Evolutionary conservation across 2,888 invertebrate genomes (phyloP).

Genomic region (Lottia scabra): DNA sequence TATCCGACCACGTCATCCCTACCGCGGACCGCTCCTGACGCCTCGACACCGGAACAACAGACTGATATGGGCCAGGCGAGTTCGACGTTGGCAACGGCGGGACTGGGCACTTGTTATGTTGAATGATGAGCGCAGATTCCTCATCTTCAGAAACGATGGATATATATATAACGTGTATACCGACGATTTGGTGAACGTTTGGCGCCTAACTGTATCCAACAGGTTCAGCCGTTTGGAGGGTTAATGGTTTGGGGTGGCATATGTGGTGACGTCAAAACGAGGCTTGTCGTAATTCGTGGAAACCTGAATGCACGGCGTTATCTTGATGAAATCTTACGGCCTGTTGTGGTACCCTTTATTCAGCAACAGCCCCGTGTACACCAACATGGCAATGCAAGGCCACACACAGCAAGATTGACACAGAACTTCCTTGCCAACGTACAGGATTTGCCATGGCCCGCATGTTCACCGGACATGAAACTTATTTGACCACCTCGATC

Average conservation of each 20-base stretch:
- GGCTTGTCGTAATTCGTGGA: neutral
- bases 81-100: neutral
- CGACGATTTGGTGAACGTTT: no score
- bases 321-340: neutral
- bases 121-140: neutral
- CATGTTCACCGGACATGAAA: neutral
- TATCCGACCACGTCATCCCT: neutral
- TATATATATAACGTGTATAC: neutral
- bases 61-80: neutral
- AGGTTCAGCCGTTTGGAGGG: neutral
- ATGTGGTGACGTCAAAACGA: slow-evolving; percentile 2
- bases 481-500: neutral
- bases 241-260: slow-evolving; percentile 2
- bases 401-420: neutral
- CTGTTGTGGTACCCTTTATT: neutral
- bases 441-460: neutral
- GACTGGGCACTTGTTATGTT: neutral
- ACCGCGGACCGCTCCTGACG: neutral
- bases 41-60: neutral
- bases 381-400: neutral
- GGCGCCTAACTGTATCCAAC: neutral
- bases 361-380: neutral
- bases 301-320: slow-evolving; percentile 2
- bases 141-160: neutral
- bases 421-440: neutral